These are phyloP conservation scores for Corydoras maculifer DNA, from an alignment of 2,113 vertebrate genomes.

Conservation along the genomic window DNA sequence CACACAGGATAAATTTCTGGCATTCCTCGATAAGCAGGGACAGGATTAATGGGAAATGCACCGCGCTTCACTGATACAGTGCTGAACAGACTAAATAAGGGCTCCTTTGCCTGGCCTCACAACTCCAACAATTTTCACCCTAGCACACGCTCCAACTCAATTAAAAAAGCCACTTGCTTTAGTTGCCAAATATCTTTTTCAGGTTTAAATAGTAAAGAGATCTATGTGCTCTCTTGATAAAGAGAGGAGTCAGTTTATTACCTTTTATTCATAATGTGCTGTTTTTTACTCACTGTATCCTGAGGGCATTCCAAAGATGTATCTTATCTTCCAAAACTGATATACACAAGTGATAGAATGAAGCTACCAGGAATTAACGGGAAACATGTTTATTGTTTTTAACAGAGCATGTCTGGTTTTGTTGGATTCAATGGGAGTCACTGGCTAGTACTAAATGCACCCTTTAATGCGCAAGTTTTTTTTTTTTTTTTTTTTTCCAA, in stretches of 20 bases:
- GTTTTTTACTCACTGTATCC: slow-evolving; percentile 33
- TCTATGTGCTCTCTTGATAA: slow-evolving; percentile 34
- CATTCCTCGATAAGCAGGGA: slow-evolving; percentile 57
- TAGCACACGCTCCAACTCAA: slow-evolving; percentile 22
- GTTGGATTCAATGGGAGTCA: background rate
- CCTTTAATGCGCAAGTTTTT: background rate
- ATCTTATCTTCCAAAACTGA: slow-evolving; percentile 40
- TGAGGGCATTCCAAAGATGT: slow-evolving; percentile 34
- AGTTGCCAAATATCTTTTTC: background rate
- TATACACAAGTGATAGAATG: slow-evolving; percentile 25
- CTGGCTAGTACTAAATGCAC: background rate
- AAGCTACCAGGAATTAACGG: slow-evolving; percentile 31
- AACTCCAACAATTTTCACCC: slow-evolving; percentile 28
- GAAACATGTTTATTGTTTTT: slow-evolving; percentile 5
- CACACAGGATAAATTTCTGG: slow-evolving; percentile 53
- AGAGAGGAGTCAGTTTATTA: slow-evolving; percentile 24
- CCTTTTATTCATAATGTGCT: slow-evolving; percentile 9
- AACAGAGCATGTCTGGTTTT: slow-evolving; percentile 11
- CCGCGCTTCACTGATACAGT: slow-evolving; percentile 35
- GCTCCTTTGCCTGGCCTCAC: slow-evolving; percentile 41
- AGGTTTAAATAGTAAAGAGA: slow-evolving; percentile 20
- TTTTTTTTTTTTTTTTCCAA: too few species aligned
- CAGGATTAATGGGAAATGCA: slow-evolving; percentile 40
- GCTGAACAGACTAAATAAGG: slow-evolving; percentile 58
- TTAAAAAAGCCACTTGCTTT: background rate